Conservation (phyloP, 2,888 invertebrate genomes). For the Zygogramma bicolorata region DNA sequence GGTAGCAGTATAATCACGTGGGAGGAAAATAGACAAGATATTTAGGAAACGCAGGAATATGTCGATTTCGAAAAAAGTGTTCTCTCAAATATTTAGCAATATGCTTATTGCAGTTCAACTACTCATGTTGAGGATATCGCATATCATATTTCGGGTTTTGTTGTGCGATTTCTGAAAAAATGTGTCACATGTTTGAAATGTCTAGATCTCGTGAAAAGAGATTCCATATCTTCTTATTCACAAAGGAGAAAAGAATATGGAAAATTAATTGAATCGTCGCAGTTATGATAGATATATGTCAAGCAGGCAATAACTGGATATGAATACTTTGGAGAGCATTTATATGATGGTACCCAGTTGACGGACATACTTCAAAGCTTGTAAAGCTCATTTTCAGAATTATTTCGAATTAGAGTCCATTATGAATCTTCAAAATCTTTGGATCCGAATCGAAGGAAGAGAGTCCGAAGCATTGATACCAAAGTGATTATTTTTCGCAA, state of each 20-base stretch:
- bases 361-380: too few relatives aligned
- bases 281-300: not conserved
- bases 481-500: too few relatives aligned
- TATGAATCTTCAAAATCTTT: too few relatives aligned
- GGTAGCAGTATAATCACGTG: not conserved
- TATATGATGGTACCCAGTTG: too few relatives aligned
- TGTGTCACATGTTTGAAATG: not conserved
- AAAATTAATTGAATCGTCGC: not conserved
- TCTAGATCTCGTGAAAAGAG: not conserved
- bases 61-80: not conserved
- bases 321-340: too few relatives aligned
- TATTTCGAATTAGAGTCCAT: too few relatives aligned
- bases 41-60: not conserved
- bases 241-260: not conserved
- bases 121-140: slow-evolving; percentile 11
- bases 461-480: too few relatives aligned
- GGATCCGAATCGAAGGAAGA: too few relatives aligned
- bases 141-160: slow-evolving; percentile 13
- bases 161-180: slow-evolving; percentile 7
- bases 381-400: too few relatives aligned
- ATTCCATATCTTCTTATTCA: not conserved
- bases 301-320: too few relatives aligned
- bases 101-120: slow-evolving; percentile 9
- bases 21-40: not conserved
- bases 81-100: not conserved